Base-by-base conservation (phyloP, 2,797 vertebrate genomes). In the Oreochromis grahami region DNA sequence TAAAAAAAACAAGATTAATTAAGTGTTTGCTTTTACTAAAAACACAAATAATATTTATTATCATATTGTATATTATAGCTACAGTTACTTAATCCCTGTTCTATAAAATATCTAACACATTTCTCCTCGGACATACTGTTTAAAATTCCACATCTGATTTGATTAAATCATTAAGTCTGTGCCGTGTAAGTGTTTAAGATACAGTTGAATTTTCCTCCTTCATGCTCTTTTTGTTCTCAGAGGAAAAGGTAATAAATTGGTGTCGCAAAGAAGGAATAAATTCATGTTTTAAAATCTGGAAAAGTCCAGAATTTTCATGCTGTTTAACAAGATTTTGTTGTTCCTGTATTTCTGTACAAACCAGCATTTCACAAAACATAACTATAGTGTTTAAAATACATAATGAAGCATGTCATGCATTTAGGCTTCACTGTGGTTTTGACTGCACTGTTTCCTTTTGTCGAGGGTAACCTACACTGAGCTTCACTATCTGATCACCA, bases 211-310 rank as follows among this genome's bases (percentile, higher is more conserved):
- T 50, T 91, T 92, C 88, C 83, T 89, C 51, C 48, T 84, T 81
- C 8, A 12, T 74, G 6, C 21, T 52, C 5, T 53, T 83, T 85
- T 84, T 58, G 77, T 79, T 80, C 24, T 72, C 48, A 43, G 19
- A 87, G 82, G 84, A 91, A 91, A 45, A 26, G 17, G 19, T 24
- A 24, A 24, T 24, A 24, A 3, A 81, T 79, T 3, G 19, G 19
- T 58, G 26, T 38, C 11, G 14, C 45, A 4, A 3, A 36, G 34
- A 65, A 52, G 70, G 3, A 84, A 79, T 38, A 2, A 60, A 79
- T 68, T 78, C n/a, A 77, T 60, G 60, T 88, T 86, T 81, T 84
- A 85, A 10, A 63, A 84, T 79, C 45, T 72, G 29, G 76, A 84
- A 91, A 84, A 80, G 6, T 84, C 84, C 84, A 80, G 26, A 4